Evolutionary conservation across 2,797 vertebrate species (phyloP), one percentile per base, ranked within the genome.

Genomic region (Halcyon leucocephala): DNA sequence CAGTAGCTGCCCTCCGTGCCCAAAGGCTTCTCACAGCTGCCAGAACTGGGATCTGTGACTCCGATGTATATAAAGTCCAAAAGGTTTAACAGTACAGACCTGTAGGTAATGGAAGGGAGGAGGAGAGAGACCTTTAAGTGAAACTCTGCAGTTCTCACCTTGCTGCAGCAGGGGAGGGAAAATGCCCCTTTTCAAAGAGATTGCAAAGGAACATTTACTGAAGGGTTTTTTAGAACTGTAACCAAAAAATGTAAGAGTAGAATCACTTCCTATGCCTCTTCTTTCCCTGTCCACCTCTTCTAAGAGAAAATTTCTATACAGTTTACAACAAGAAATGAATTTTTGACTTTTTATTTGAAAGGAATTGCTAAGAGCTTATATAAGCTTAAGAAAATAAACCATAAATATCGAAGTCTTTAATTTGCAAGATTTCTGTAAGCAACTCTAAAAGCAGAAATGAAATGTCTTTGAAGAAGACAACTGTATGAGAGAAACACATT

Each of bases 401-500:
- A 49, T 49, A 60, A 84, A 51, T 13, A 79, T 4, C 17, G 8
- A 86, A 64, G 29, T 46, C 37, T 74, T 65, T 39, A 35, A 65
- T 73, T 81, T 49, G 25, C 41, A 80, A 46, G 22, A 33, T 51
- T 31, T 60, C 22, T 78, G 88, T 35, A 64, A 74, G 57, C 15
- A 69, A 5, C 33, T 41, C 31, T 20, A 65, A 82, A 90, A 70
- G 16, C 39, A 61, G 39, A 65, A 31, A 19, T 35, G 37, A 87
- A 78, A 70, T 41, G 33, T 71, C 83, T 93, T 69, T 16, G 46
- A 44, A 92, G 85, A 73, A 91, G 87, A 89, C 72, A 95, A 93
- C 90, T 41, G 16, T 88, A 29, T n/a, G 26, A 6, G 49, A 78
- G 90, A 91, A 76, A 44, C 78, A 93, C 81, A 62, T 93, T 96